Evolutionary conservation across 2,797 vertebrate species (phyloP).

Genomic region (Ataeniobius toweri): DNA sequence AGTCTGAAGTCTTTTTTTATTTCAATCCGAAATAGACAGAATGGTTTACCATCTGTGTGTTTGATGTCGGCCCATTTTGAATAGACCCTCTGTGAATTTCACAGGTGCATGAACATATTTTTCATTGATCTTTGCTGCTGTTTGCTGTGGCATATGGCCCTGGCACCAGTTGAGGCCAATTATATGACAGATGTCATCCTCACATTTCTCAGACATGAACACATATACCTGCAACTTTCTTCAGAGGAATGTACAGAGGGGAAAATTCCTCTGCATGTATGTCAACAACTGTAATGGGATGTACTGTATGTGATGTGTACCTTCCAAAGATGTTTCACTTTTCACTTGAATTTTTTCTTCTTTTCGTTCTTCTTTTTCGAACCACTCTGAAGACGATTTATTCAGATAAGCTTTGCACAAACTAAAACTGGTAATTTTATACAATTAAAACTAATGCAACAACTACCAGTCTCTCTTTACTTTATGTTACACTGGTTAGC

Average conservation of each 20-base stretch:
- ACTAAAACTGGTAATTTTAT: background rate
- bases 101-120: slow-evolving; percentile 48
- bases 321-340: background rate
- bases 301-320: background rate
- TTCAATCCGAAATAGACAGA: background rate
- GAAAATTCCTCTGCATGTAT: slow-evolving; percentile 32
- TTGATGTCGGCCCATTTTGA: slow-evolving; percentile 18
- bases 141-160: slow-evolving; percentile 11
- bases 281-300: slow-evolving; percentile 26
- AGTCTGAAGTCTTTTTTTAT: background rate
- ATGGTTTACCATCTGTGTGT: slow-evolving; percentile 37
- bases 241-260: slow-evolving; percentile 48
- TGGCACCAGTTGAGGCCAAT: slow-evolving; percentile 43
- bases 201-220: slow-evolving; percentile 14
- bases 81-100: slow-evolving; percentile 23
- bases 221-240: slow-evolving; percentile 17
- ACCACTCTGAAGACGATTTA: background rate
- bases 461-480: background rate
- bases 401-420: background rate
- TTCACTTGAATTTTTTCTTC: background rate
- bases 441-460: background rate
- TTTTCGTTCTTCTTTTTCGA: background rate
- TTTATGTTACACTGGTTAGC: background rate
- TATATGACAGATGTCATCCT: slow-evolving; percentile 40
- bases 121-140: slow-evolving; percentile 35